A percentile compares a stretch with the other conserved stretches of the same genome.
These are phyloP conservation scores for Spatula clypeata DNA, from an alignment of 2,797 vertebrate genomes.

Conservation along the genomic window DNA sequence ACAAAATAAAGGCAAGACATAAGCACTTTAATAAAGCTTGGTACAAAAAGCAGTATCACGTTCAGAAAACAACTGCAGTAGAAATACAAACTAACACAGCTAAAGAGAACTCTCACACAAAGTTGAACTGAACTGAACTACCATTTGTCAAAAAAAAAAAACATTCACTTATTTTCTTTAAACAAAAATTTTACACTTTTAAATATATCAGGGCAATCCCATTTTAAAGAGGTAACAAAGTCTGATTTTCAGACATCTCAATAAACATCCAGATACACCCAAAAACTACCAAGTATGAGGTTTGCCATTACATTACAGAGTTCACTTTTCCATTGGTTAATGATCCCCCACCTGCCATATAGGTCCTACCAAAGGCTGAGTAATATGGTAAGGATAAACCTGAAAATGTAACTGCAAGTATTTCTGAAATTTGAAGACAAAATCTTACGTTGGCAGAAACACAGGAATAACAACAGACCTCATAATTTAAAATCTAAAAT, in stretches of 20 bases:
- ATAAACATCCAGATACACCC: not conserved
- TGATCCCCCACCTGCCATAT: fast-evolving
- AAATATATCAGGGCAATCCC: not conserved
- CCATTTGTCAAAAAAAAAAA: not conserved
- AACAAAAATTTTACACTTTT: not conserved
- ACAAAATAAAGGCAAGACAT: not conserved
- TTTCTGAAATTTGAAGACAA: not conserved
- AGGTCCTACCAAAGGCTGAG: fast-evolving
- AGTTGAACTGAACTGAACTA: not conserved
- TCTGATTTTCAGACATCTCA: not conserved
- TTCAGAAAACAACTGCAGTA: not conserved
- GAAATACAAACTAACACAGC: not conserved
- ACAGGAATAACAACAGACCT: not conserved
- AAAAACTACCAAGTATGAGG: not conserved
- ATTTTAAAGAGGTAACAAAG: not conserved
- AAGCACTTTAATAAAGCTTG: not conserved
- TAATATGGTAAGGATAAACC: not conserved
- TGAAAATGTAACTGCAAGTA: not conserved
- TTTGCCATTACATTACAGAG: not conserved
- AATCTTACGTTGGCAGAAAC: not conserved
- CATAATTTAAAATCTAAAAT: not conserved
- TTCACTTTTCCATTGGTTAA: not conserved
- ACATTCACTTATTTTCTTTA: not conserved
- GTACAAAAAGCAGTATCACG: not conserved
- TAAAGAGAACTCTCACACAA: not conserved